A percentile compares a stretch with the other conserved stretches of the same genome.
Evolutionary conservation across 1,140 invertebrate genomes (phyloP).

Genomic region (Drosophila obscura): DNA sequence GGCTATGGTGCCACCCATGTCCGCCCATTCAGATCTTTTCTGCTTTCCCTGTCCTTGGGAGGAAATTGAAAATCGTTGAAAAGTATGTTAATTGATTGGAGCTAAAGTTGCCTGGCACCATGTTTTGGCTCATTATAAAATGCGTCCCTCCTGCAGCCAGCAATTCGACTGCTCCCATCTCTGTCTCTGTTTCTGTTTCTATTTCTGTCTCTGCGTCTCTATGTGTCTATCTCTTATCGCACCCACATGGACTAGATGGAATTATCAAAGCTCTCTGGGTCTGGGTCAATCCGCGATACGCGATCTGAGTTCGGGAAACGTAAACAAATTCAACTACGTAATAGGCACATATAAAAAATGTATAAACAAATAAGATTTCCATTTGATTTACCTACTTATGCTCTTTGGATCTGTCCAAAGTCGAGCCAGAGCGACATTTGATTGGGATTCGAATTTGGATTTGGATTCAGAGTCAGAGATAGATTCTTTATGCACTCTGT

Average conservation of each 20-base stretch:
- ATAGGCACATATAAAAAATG: conserved; percentile 8
- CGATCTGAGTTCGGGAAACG: conserved; percentile 14
- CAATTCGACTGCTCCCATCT: no score
- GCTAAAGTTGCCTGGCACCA: conserved; percentile 28
- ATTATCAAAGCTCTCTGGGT: conserved; percentile 36
- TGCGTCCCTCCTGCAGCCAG: not conserved
- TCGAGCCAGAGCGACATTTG: not conserved
- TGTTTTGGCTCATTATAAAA: conserved; percentile 49
- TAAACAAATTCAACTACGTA: conserved; percentile 68
- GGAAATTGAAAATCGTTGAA: conserved; percentile 62
- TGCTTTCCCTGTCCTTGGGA: conserved; percentile 6
- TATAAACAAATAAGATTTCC: conserved; percentile 32
- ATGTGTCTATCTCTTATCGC: conserved; percentile 39
- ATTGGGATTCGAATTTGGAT: not conserved
- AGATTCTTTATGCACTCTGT: conserved; percentile 12
- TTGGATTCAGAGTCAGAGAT: not conserved
- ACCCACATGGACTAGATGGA: conserved; percentile 52
- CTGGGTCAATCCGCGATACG: conserved; percentile 46
- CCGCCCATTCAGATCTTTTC: not conserved
- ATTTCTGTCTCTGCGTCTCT: no score
- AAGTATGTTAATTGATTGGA: conserved; percentile 64
- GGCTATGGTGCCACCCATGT: no score
- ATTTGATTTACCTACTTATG: conserved; percentile 14
- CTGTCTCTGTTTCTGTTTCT: no score
- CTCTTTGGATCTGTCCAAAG: conserved; percentile 22